phyloP scores from a whole-genome alignment of 1,140 invertebrate genomes.

The Hydropsyche tenuis region DNA sequence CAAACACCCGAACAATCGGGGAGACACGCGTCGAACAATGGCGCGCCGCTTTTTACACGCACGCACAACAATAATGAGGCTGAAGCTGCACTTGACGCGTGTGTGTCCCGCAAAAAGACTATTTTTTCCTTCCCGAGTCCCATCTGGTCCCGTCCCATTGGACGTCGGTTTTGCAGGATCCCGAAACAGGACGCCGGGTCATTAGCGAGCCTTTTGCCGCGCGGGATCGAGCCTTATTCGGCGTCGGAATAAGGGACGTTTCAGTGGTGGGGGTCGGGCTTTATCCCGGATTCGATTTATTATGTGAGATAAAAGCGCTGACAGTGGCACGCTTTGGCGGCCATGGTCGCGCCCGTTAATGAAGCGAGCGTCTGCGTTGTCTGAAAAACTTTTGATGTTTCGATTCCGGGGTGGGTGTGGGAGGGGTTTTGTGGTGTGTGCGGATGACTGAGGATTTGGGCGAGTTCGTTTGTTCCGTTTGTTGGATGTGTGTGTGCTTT shows the following conservation, averaged over 20 bases:
- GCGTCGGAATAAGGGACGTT: not conserved
- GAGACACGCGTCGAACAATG: slow-evolving; percentile 1
- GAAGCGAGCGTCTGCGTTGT: not conserved
- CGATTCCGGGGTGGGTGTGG: no score
- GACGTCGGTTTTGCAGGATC: not conserved
- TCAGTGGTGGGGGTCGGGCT: not conserved
- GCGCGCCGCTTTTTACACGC: not conserved
- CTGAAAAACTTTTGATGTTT: slow-evolving; percentile 21
- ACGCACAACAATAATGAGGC: slow-evolving; percentile 2
- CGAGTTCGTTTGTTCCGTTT: not conserved
- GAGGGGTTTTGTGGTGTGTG: no score
- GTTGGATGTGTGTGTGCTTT: not conserved
- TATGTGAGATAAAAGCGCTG: slow-evolving; percentile 42
- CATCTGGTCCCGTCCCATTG: not conserved
- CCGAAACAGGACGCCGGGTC: slow-evolving; percentile 14
- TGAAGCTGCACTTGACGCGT: not conserved
- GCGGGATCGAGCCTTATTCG: not conserved
- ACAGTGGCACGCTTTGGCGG: slow-evolving; percentile 26
- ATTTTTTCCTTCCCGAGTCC: not conserved
- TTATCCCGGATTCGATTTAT: slow-evolving; percentile 35
- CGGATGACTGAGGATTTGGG: no score
- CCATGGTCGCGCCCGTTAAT: not conserved
- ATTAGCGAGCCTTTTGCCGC: not conserved
- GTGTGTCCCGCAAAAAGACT: not conserved
- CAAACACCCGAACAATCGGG: no score